phyloP scores from a whole-genome alignment of 2,797 vertebrate genomes.

The Bucorvus abyssinicus region DNA sequence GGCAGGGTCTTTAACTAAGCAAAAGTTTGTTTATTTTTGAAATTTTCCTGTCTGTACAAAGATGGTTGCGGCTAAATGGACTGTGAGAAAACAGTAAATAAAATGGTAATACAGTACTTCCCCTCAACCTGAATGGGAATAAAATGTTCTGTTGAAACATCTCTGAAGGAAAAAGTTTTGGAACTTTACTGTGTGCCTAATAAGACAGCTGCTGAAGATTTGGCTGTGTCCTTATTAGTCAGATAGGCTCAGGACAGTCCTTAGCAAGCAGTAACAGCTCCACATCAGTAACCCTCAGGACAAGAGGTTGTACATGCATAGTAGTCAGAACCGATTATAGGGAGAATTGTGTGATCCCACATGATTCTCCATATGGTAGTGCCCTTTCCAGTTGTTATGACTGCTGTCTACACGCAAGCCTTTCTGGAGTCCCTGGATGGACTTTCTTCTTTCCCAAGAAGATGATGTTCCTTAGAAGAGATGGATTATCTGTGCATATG shows the following conservation, averaged over 20 bases:
- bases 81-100: neutral
- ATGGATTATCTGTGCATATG: neutral
- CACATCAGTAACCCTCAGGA: neutral
- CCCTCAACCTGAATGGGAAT: neutral
- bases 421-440: neutral
- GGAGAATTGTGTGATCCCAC: neutral
- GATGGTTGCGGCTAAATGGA: neutral
- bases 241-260: neutral
- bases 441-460: neutral
- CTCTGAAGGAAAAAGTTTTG: neutral
- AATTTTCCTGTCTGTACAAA: neutral
- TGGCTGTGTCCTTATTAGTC: neutral
- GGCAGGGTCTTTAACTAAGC: neutral
- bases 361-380: neutral
- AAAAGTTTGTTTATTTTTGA: neutral
- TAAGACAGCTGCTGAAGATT: neutral
- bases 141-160: neutral
- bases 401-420: neutral
- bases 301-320: fast-evolving
- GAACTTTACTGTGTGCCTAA: neutral
- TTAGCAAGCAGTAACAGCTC: neutral
- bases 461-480: neutral
- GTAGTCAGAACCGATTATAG: neutral
- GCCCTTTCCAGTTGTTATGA: neutral
- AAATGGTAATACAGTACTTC: neutral